Evolutionary conservation across 2,113 vertebrate species (phyloP).

Genomic region (Rhegmatorhina hoffmannsi): DNA sequence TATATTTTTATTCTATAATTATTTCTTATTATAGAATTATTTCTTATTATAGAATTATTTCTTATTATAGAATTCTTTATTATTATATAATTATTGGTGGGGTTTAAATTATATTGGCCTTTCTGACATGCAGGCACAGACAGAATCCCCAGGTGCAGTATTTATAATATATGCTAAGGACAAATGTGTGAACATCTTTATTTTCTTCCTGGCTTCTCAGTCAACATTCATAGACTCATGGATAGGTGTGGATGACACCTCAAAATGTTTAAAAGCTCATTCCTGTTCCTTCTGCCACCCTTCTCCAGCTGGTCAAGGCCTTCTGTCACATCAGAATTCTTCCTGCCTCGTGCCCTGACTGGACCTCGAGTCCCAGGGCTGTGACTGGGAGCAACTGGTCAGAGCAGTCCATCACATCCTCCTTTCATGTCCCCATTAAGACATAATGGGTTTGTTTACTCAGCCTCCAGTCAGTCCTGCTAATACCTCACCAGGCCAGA

Average conservation of each 20-base stretch:
- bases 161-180: accelerated
- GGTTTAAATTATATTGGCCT: not conserved
- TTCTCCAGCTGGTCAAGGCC: not conserved
- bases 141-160: accelerated
- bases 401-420: not conserved
- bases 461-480: not conserved
- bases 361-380: not conserved
- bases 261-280: not conserved
- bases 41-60: not conserved
- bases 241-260: not conserved
- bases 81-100: not conserved
- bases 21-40: not conserved
- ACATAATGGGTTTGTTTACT: constrained; percentile 32
- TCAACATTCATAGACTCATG: too few relatives aligned
- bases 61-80: not conserved
- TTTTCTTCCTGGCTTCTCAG: too few relatives aligned
- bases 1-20: not conserved
- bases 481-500: not conserved
- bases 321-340: not conserved
- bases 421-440: not conserved
- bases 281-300: not conserved
- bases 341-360: not conserved
- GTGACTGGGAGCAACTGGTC: not conserved
- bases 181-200: not conserved
- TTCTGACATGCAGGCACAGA: not conserved